Evolutionary conservation across 2,113 vertebrate species (phyloP).

Genomic region (Gymnocephalus cernua): DNA sequence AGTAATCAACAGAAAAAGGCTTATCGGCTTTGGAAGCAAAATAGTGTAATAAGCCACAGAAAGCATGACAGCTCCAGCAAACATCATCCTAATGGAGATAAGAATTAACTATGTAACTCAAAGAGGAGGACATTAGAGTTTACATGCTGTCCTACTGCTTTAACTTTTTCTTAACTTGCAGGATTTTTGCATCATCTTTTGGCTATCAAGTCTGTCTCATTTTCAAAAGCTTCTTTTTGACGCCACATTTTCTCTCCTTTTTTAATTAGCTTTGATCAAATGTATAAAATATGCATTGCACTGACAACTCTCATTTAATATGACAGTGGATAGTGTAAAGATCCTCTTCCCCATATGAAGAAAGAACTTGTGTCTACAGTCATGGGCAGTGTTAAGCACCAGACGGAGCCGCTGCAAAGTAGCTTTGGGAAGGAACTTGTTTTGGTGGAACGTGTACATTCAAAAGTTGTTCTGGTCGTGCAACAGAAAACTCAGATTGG

Average conservation of each 20-base stretch:
- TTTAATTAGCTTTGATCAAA: conserved; percentile 44
- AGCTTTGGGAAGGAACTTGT: no score
- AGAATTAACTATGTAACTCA: conserved; percentile 52
- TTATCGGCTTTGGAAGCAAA: conserved; percentile 48
- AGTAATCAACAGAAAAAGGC: conserved; percentile 53
- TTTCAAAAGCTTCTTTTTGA: conserved; percentile 22
- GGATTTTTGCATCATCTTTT: conserved; percentile 53
- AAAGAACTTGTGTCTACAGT: not conserved
- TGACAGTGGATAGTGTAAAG: not conserved
- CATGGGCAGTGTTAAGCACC: no score
- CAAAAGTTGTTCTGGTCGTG: no score
- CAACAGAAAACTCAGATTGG: no score
- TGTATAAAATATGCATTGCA: conserved; percentile 47
- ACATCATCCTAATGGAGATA: conserved; percentile 43
- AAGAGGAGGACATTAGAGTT: conserved; percentile 47
- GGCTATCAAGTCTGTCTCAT: conserved; percentile 19
- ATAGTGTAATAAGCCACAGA: conserved; percentile 37
- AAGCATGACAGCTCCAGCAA: conserved; percentile 26
- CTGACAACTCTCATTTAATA: conserved; percentile 42
- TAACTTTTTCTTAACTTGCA: conserved; percentile 47
- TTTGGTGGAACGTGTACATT: no score
- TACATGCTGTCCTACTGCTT: conserved; percentile 34
- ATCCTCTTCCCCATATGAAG: not conserved
- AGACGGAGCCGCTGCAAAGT: no score
- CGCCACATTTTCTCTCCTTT: conserved; percentile 3